Base-by-base conservation (phyloP, 1,140 invertebrate species). In the Bombus breviceps region DNA sequence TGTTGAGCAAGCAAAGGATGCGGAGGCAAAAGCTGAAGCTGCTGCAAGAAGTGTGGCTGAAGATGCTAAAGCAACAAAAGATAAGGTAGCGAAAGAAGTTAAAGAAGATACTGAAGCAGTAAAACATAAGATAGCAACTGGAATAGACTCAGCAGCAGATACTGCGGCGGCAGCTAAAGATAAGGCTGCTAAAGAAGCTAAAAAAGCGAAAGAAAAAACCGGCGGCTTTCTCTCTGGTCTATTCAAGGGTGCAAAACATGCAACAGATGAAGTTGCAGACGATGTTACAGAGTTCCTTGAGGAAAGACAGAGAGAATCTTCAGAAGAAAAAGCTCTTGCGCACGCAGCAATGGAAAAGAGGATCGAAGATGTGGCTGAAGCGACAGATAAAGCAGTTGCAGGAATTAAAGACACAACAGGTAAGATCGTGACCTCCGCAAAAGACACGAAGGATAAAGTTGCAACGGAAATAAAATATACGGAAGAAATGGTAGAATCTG, bases 221-320 rank as follows among this genome's bases (percentile, higher is more conserved):
- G 59, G 82, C 9, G 89, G 92, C 3, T 91, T 92, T 32, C 78
- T 92, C 1, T 87, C 92, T 8, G 90, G 89, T 3, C 83, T 91
- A 6, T 91, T 92, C 8, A 93, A 92, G 73, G 88, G 91, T 32
- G 83, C 76, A 0, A 92, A 92, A 82, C 68, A 92, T 15, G n/a
- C 86, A 1, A 83, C 82, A 18, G 92, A 91, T 1, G 91, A 92
- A 8, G 86, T 68, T 9, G 57, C 85, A 1, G 86, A 83, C 0
- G 89, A 72, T 28, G 28, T 72, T 18, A 41, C 89, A 75, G 89
- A 91, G 3, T 89, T 91, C 39, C 39, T 90, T 3, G 89, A 91
- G 28, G 86, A 89, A 37, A 87, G 88, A 0, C 89, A 85, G 62
- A 71, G 86, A 57, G 88, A 90, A 77, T 81, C 92, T 1, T 82